These are phyloP conservation scores for Drosophila kohkoa DNA, from an alignment of 1,140 invertebrate species.

Conservation along the genomic window DNA sequence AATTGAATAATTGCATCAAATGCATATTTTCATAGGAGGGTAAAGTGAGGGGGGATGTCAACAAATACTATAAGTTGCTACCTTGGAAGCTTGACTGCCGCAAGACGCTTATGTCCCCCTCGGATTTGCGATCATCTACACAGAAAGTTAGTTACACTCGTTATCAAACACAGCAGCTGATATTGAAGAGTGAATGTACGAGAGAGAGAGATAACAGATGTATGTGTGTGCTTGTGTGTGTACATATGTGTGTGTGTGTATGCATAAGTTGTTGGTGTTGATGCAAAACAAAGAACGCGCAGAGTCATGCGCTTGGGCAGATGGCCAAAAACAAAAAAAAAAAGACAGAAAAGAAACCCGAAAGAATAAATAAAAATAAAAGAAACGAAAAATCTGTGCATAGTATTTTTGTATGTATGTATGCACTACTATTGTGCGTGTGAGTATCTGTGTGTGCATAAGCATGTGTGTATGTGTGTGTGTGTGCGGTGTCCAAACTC, in stretches of 20 bases:
- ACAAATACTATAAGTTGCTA: conserved; percentile 45
- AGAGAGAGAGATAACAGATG: conserved; percentile 47
- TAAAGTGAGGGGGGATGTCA: conserved; percentile 3
- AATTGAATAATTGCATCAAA: conserved; percentile 8
- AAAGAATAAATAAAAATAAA: conserved; percentile 38
- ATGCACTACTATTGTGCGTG: conserved; percentile 2
- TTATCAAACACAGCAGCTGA: conserved; percentile 32
- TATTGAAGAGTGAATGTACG: conserved; percentile 29
- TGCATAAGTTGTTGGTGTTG: conserved; percentile 20
- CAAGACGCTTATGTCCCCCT: conserved; percentile 75
- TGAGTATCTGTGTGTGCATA: conserved; percentile 9
- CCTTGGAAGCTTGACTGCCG: conserved; percentile 83
- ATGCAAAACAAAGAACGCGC: conserved; percentile 74
- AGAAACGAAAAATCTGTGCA: conserved; percentile 25
- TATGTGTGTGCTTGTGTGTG: conserved; percentile 54
- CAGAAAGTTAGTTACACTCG: conserved; percentile 66
- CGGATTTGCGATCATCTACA: conserved; percentile 80
- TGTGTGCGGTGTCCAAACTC: conserved; percentile 34
- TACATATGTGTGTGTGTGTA: conserved; percentile 12
- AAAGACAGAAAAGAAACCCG: background rate
- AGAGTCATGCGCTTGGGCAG: conserved; percentile 78
- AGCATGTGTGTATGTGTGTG: conserved; percentile 3
- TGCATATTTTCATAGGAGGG: conserved; percentile 3
- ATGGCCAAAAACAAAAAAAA: conserved; percentile 61
- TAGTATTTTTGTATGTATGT: conserved; percentile 15